These are phyloP conservation scores for Osmoderma eremita DNA, from an alignment of 2,888 invertebrate genomes.

Conservation along the genomic window DNA sequence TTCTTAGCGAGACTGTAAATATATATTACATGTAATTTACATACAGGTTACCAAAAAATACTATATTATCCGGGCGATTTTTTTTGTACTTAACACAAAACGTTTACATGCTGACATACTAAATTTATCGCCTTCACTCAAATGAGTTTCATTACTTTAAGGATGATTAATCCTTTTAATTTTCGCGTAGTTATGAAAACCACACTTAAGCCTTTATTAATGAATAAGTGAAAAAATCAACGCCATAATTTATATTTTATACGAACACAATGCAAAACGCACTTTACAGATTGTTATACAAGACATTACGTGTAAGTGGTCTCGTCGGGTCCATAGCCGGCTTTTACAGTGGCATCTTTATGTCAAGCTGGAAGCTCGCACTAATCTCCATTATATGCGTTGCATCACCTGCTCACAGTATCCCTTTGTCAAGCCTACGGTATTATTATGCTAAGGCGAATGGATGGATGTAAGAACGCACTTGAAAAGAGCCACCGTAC, in stretches of 20 bases:
- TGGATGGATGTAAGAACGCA: constrained; percentile 40
- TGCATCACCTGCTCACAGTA: constrained; percentile 51
- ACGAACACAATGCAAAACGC: constrained; percentile 11
- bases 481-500: constrained; percentile 38
- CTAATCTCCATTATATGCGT: constrained; percentile 51
- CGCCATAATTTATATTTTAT: constrained; percentile 1
- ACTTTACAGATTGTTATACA: constrained; percentile 27
- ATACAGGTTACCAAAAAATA: too few species aligned
- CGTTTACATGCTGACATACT: too few species aligned
- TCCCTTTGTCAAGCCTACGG: constrained; percentile 47
- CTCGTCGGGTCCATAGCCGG: constrained; percentile 31
- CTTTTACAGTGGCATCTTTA: constrained; percentile 45
- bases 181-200: too few species aligned
- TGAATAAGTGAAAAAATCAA: constrained; percentile 8
- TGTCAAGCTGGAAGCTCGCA: constrained; percentile 41
- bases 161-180: too few species aligned
- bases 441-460: constrained; percentile 46
- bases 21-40: too few species aligned
- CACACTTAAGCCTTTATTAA: too few species aligned
- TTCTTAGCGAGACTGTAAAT: too few species aligned
- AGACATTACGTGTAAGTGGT: constrained; percentile 38
- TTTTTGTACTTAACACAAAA: too few species aligned
- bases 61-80: too few species aligned
- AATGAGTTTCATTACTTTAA: too few species aligned
- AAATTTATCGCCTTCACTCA: too few species aligned